A percentile compares a stretch with the other conserved stretches of the same genome.
These are phyloP conservation scores for Molanna angustata DNA, from an alignment of 2,888 invertebrate genomes.

Conservation along the genomic window DNA sequence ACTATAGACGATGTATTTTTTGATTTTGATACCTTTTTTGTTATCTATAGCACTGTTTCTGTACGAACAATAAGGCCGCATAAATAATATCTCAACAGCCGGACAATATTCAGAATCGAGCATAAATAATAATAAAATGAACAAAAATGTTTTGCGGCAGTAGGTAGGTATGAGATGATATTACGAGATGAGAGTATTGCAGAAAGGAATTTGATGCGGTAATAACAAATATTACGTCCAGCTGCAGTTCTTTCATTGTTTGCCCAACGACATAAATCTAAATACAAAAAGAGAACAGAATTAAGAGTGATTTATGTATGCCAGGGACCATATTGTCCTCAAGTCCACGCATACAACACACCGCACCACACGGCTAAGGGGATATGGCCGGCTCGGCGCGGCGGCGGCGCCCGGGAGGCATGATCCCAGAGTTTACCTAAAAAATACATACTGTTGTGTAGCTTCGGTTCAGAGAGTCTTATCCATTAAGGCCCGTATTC, in stretches of 20 bases:
- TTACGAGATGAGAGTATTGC: not conserved
- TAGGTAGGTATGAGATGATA: constrained; percentile 1
- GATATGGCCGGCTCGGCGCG: too few relatives aligned
- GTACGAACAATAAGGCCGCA: constrained; percentile 7
- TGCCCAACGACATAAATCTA: constrained; percentile 30
- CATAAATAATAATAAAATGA: constrained; percentile 26
- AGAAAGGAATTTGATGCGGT: constrained; percentile 32
- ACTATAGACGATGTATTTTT: too few relatives aligned
- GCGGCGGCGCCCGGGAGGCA: too few relatives aligned
- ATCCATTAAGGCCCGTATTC: too few relatives aligned
- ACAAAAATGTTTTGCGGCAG: constrained; percentile 16
- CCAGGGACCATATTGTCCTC: too few relatives aligned
- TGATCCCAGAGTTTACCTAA: too few relatives aligned
- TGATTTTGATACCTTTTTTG: too few relatives aligned
- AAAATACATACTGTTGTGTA: too few relatives aligned
- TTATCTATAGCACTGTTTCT: too few relatives aligned
- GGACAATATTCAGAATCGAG: constrained; percentile 20
- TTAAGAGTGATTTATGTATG: constrained; percentile 29
- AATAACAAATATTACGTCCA: constrained; percentile 33
- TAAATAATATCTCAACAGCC: constrained; percentile 22
- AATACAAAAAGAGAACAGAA: constrained; percentile 29
- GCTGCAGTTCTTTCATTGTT: constrained; percentile 31
- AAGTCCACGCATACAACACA: too few relatives aligned
- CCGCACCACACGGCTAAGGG: too few relatives aligned
- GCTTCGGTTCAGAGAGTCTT: too few relatives aligned